A percentile compares a stretch with the other conserved stretches of the same genome.
Conservation (phyloP, 2,888 invertebrate genomes). For the Amphipoea lucens region DNA sequence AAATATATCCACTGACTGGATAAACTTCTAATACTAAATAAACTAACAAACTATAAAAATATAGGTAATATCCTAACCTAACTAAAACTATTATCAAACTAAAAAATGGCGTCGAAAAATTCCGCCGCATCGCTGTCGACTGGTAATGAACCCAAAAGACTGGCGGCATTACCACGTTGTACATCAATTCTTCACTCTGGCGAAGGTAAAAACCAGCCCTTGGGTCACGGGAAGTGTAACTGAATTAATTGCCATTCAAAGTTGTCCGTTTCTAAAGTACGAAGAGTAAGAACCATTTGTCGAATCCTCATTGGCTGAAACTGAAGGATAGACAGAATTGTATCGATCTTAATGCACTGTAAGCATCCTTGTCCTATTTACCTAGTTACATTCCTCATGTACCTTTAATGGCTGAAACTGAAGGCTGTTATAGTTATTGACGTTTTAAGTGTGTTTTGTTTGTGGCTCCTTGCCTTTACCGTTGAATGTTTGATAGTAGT, state of each 20-base stretch:
- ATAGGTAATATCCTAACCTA: too few relatives aligned
- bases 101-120: too few relatives aligned
- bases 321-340: background rate
- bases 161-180: too few relatives aligned
- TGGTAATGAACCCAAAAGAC: too few relatives aligned
- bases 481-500: background rate
- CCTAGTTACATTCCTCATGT: slow-evolving; percentile 61
- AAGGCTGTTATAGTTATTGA: slow-evolving; percentile 34
- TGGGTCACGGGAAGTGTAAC: too few relatives aligned
- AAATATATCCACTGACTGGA: too few relatives aligned
- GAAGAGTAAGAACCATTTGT: background rate
- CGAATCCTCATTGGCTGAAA: slow-evolving; percentile 20
- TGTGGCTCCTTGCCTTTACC: background rate
- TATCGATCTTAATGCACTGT: slow-evolving; percentile 47
- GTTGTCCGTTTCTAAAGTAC: background rate
- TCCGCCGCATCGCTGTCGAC: too few relatives aligned
- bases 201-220: too few relatives aligned
- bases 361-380: slow-evolving; percentile 73
- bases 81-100: too few relatives aligned
- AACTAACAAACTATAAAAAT: too few relatives aligned
- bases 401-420: slow-evolving; percentile 26
- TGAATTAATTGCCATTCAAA: background rate
- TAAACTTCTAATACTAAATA: too few relatives aligned
- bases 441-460: slow-evolving; percentile 12
- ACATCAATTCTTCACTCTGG: too few relatives aligned